Percentiles rank a stretch among this genome's conserved stretches.
Evolutionary conservation across 2,797 vertebrate species (phyloP).

Genomic region (Toxotes lorentzi): DNA sequence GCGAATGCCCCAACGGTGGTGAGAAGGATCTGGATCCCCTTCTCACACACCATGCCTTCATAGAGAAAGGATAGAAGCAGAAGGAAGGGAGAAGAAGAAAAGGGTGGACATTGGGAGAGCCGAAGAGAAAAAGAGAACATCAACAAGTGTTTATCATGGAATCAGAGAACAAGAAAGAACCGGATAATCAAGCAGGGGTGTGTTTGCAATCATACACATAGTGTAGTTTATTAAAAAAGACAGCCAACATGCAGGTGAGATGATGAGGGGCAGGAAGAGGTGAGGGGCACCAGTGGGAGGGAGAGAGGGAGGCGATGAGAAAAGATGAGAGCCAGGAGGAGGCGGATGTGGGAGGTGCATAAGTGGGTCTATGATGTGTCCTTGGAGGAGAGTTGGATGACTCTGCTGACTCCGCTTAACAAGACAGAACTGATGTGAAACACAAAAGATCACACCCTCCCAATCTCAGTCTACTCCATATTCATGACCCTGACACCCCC

Average conservation of each 20-base stretch:
- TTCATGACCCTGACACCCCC: conserved; percentile 75
- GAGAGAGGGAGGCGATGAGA: conserved; percentile 28
- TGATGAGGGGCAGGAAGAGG: conserved; percentile 46
- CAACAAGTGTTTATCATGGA: background rate
- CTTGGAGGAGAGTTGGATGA: conserved; percentile 79
- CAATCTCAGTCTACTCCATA: conserved; percentile 71
- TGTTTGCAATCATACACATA: conserved; percentile 10
- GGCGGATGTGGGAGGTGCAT: conserved; percentile 60
- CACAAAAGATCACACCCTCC: conserved; percentile 75
- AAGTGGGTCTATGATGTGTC: conserved; percentile 70
- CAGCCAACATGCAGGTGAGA: conserved; percentile 37
- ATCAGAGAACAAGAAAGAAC: background rate
- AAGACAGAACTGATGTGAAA: conserved; percentile 80
- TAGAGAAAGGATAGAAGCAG: conserved; percentile 47
- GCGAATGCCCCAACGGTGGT: conserved; percentile 95
- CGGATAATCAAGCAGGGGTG: background rate
- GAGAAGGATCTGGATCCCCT: conserved; percentile 94
- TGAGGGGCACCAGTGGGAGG: conserved; percentile 28
- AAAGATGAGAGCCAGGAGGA: conserved; percentile 35
- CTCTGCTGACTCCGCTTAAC: conserved; percentile 82
- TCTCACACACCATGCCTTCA: conserved; percentile 93
- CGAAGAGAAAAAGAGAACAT: background rate
- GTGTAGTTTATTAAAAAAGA: conserved; percentile 38
- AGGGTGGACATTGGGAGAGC: background rate
- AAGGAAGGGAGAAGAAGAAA: conserved; percentile 31